These are phyloP conservation scores for Acronicta alni DNA, from an alignment of 2,888 invertebrate genomes.

Conservation along the genomic window DNA sequence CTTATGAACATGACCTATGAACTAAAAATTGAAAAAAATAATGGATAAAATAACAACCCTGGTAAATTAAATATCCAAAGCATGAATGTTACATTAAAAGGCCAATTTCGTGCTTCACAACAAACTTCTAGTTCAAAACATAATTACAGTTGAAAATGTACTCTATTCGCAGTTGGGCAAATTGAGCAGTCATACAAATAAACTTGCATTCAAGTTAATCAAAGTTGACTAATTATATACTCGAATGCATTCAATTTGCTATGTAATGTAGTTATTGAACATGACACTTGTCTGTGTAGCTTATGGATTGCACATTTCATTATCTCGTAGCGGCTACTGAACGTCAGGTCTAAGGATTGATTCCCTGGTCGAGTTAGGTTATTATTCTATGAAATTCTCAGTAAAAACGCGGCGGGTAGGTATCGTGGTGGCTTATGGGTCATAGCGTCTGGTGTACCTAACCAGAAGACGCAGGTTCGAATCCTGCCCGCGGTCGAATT, in stretches of 20 bases:
- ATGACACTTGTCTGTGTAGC: not conserved
- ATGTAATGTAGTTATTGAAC: slow-evolving; percentile 5
- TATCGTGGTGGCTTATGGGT: no score
- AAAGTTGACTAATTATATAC: slow-evolving; percentile 37
- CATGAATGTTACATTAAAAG: slow-evolving; percentile 21
- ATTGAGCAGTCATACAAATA: slow-evolving; percentile 18
- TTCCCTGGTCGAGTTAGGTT: no score
- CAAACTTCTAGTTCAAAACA: slow-evolving; percentile 30
- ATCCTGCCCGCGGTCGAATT: no score
- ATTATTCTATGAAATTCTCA: no score
- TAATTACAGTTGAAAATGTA: slow-evolving; percentile 32
- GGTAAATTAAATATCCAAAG: slow-evolving; percentile 13
- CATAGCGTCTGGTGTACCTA: no score
- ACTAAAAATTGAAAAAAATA: not conserved
- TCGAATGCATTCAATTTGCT: slow-evolving; percentile 25
- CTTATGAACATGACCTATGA: no score
- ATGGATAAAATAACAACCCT: not conserved
- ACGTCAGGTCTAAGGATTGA: no score
- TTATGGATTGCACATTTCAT: no score
- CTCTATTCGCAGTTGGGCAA: slow-evolving; percentile 1
- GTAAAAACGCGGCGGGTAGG: no score
- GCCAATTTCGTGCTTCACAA: slow-evolving; percentile 5
- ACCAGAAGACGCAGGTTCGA: no score
- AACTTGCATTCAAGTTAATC: slow-evolving; percentile 36
- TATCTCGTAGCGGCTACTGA: no score